Evolutionary conservation across 2,888 invertebrate genomes (phyloP).

Genomic region (Chirona hameri): DNA sequence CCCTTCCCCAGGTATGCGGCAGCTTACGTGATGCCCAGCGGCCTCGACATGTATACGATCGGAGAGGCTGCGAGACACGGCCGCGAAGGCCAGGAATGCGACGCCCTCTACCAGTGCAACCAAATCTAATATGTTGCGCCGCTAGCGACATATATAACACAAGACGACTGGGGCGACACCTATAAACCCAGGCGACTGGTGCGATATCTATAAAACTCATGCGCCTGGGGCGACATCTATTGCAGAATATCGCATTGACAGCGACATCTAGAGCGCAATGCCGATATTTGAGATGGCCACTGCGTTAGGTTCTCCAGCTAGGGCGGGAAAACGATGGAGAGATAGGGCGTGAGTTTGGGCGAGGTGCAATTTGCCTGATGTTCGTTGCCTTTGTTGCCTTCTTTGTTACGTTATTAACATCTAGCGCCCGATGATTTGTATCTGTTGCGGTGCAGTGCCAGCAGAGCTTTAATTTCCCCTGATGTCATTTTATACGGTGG

Average conservation of each 20-base stretch:
- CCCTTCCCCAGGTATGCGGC: not conserved
- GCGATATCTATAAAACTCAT: not conserved
- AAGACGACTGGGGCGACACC: not conserved
- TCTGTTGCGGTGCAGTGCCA: too few species aligned
- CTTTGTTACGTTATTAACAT: too few species aligned
- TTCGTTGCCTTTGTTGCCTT: too few species aligned
- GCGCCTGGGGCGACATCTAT: not conserved
- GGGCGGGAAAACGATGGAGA: too few species aligned
- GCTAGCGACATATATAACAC: not conserved
- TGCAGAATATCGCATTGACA: too few species aligned
- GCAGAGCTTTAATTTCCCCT: too few species aligned
- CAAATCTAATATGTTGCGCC: conserved; percentile 68
- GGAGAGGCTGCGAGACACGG: conserved; percentile 84
- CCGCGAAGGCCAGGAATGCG: conserved; percentile 79
- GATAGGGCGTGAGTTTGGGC: not conserved
- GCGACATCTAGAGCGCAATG: too few species aligned
- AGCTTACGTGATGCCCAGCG: not conserved
- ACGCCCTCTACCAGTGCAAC: conserved; percentile 80
- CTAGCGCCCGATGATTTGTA: too few species aligned
- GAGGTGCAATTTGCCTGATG: not conserved
- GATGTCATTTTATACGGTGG: too few species aligned
- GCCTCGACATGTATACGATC: conserved; percentile 62
- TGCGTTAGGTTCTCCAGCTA: not conserved
- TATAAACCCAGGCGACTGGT: too few species aligned
- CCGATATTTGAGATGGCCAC: too few species aligned